A percentile compares a stretch with the other conserved stretches of the same genome.
Conservation (phyloP, 2,888 invertebrate species). For the Coleophora flavipennella region DNA sequence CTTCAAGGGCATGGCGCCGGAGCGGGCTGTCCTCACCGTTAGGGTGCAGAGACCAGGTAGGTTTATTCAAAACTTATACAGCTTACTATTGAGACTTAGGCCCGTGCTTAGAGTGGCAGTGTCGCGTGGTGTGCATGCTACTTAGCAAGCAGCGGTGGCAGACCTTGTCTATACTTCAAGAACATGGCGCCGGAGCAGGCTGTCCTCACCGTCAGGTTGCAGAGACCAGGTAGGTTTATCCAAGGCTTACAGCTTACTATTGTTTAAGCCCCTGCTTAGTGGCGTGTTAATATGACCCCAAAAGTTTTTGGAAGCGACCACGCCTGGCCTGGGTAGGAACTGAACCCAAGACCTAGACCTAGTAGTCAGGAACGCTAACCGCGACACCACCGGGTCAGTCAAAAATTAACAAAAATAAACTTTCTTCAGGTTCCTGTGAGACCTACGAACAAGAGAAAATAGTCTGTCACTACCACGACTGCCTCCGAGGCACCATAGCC, state of each 20-base stretch:
- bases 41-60: slow-evolving; percentile 73
- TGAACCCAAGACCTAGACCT: no score
- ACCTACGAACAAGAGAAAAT: slow-evolving; percentile 74
- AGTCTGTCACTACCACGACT: slow-evolving; percentile 74
- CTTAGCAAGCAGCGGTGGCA: no score
- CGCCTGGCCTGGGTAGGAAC: no score
- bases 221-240: slow-evolving; percentile 66
- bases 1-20: slow-evolving; percentile 73
- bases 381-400: no score
- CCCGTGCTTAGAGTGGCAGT: no score
- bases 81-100: no score
- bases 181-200: slow-evolving; percentile 75
- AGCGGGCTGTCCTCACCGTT: slow-evolving; percentile 74
- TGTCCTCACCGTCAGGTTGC: slow-evolving; percentile 71
- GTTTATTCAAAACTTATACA: not conserved
- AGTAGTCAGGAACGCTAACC: no score
- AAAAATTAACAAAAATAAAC: not conserved
- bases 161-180: slow-evolving; percentile 75
- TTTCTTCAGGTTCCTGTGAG: slow-evolving; percentile 70
- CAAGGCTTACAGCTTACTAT: no score
- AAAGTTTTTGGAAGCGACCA: no score
- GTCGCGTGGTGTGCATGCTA: no score
- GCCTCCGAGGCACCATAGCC: slow-evolving; percentile 55
- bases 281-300: no score
- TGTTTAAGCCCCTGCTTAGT: no score